Evolutionary conservation across 2,797 vertebrate species (phyloP).

Genomic region (Urocyon cinereoargenteus): DNA sequence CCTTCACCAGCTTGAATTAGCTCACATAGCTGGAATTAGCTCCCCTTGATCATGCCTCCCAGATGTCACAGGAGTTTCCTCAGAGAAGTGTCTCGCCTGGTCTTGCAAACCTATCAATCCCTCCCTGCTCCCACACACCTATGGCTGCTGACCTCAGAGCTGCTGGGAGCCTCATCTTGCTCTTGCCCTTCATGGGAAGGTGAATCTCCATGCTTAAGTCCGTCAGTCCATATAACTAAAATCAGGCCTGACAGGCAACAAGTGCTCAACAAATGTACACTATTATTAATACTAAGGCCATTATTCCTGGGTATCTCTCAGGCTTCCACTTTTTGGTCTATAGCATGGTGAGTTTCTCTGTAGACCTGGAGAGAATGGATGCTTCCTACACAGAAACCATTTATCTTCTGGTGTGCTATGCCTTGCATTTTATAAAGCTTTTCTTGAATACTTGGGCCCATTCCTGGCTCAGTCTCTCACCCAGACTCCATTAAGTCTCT

Average conservation of each 20-base stretch:
- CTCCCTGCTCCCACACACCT: neutral
- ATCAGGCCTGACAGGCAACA: neutral
- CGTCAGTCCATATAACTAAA: neutral
- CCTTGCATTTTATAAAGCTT: neutral
- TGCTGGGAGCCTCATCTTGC: neutral
- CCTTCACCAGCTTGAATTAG: neutral
- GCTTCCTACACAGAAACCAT: neutral
- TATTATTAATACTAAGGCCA: neutral
- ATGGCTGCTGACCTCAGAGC: neutral
- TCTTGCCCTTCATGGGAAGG: neutral
- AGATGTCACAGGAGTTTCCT: neutral
- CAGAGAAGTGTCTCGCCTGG: neutral
- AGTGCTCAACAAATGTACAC: neutral
- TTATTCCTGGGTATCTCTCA: neutral
- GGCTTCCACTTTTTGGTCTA: neutral
- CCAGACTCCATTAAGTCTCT: neutral
- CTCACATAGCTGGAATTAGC: neutral
- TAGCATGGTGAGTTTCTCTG: neutral
- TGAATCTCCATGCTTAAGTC: neutral
- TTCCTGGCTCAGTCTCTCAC: neutral
- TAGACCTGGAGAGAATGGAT: neutral
- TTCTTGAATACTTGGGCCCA: neutral
- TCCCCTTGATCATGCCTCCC: neutral
- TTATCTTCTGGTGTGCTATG: neutral
- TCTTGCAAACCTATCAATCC: neutral